A percentile compares a stretch with the other conserved stretches of the same genome.
Conservation (phyloP, 2,113 vertebrate genomes). For the Tupaia tana region DNA sequence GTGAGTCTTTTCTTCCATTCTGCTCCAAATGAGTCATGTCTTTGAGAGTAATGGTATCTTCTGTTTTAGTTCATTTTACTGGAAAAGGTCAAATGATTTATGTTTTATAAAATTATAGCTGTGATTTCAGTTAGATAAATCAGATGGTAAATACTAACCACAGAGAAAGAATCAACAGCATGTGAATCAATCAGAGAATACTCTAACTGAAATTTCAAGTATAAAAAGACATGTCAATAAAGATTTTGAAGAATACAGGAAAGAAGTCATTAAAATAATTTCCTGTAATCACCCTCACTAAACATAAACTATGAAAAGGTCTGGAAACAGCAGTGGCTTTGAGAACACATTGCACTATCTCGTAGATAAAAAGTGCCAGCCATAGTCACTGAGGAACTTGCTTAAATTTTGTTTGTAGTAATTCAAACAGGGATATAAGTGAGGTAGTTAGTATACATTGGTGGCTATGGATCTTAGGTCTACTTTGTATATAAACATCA, state of each 20-base stretch:
- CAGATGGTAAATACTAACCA: background rate
- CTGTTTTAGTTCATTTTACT: constrained; percentile 35
- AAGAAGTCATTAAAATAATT: constrained; percentile 51
- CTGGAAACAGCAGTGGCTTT: constrained; percentile 40
- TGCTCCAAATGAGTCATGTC: background rate
- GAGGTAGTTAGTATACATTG: background rate
- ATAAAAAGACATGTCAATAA: constrained; percentile 40
- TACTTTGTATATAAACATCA: background rate
- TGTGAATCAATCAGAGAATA: background rate
- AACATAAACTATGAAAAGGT: constrained; percentile 27
- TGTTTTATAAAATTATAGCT: constrained; percentile 18
- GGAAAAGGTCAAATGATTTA: constrained; percentile 8
- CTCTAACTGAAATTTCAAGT: constrained; percentile 15
- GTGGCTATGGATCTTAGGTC: background rate
- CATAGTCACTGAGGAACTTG: background rate
- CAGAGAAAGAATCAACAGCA: background rate
- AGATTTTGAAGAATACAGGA: constrained; percentile 34
- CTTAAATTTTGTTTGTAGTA: constrained; percentile 28
- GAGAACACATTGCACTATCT: background rate
- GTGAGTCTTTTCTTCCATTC: background rate
- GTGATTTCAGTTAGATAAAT: constrained; percentile 19
- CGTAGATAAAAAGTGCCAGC: constrained; percentile 4
- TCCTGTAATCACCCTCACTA: constrained; percentile 34
- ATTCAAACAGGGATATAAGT: background rate
- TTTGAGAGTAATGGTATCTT: background rate